These are phyloP conservation scores for Odobenus rosmarus DNA, from an alignment of 2,113 vertebrate genomes.

Conservation along the genomic window DNA sequence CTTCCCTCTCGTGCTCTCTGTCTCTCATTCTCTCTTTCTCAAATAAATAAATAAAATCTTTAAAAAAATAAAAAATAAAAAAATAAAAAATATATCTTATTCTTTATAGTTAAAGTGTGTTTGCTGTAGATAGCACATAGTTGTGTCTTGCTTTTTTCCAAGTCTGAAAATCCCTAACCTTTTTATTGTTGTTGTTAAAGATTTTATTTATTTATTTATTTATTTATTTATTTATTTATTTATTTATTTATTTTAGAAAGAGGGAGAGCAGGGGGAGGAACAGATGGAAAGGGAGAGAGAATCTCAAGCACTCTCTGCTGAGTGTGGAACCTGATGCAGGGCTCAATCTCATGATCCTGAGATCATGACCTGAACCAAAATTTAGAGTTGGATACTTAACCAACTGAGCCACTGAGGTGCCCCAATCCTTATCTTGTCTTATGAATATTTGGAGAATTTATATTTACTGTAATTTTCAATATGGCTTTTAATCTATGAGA, in stretches of 20 bases:
- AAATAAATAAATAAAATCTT: no score
- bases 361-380: not conserved
- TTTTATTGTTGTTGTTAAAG: not conserved
- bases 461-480: not conserved
- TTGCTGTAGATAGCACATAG: not conserved
- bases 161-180: not conserved
- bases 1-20: no score
- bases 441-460: not conserved
- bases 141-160: not conserved
- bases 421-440: not conserved
- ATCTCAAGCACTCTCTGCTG: not conserved
- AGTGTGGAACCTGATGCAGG: not conserved
- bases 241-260: not conserved
- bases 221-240: not conserved
- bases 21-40: no score
- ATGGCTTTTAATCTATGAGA: not conserved
- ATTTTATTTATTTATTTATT: not conserved
- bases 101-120: not conserved
- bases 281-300: not conserved
- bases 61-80: no score
- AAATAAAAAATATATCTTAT: not conserved
- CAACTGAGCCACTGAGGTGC: not conserved
- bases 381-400: not conserved
- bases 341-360: not conserved
- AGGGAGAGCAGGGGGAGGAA: not conserved